Evolutionary conservation across 2,113 vertebrate species (phyloP).

Genomic region (Lycocorax pyrrhopterus): DNA sequence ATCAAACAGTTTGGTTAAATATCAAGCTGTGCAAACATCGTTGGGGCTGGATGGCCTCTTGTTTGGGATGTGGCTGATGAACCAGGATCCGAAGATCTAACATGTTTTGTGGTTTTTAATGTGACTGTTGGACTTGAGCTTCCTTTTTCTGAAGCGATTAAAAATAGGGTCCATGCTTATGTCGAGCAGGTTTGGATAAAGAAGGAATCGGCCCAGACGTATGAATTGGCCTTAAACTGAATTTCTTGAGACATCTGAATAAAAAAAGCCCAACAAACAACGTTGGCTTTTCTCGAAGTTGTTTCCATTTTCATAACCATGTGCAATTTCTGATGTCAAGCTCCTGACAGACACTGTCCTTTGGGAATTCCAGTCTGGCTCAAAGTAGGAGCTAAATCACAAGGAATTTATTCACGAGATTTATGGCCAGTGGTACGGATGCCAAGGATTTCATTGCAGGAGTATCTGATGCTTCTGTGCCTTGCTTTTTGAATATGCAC

Average conservation of each 20-base stretch:
- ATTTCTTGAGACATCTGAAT: neutral
- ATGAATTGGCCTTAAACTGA: neutral
- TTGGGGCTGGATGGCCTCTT: neutral
- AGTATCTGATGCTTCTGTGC: neutral
- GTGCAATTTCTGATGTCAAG: neutral
- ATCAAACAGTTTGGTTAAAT: constrained; percentile 19
- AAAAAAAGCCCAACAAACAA: neutral
- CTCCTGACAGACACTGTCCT: neutral
- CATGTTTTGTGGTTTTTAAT: neutral
- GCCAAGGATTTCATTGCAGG: neutral
- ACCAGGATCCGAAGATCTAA: neutral
- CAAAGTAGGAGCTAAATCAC: neutral
- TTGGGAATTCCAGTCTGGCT: constrained; percentile 2
- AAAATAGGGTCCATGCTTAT: neutral
- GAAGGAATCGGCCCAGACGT: neutral
- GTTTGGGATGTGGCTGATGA: neutral
- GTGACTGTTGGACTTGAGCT: neutral
- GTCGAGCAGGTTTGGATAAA: neutral
- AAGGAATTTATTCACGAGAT: neutral
- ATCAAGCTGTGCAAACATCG: neutral
- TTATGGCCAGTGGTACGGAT: neutral
- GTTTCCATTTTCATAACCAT: neutral
- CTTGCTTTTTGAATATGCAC: neutral
- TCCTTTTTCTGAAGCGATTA: neutral
- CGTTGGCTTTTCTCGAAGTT: neutral